Percentiles rank a stretch among this genome's conserved stretches.
Conservation (phyloP, 2,113 vertebrate species). For the Lampris incognitus region DNA sequence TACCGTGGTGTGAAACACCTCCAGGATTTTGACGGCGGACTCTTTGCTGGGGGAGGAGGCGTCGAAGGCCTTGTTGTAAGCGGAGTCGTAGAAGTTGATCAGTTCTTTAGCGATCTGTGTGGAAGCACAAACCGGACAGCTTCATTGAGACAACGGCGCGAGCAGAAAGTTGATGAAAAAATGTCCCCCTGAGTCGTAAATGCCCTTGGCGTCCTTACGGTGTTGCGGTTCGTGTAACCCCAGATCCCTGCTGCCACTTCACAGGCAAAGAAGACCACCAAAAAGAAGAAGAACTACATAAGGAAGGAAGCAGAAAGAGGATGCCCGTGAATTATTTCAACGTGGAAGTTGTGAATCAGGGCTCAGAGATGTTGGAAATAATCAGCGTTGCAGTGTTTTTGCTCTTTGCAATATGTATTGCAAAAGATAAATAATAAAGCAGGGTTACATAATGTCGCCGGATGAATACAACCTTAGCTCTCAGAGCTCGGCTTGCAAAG, state of each 20-base stretch:
- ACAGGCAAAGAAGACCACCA: constrained; percentile 97
- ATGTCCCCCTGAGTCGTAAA: neutral
- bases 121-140: constrained; percentile 8
- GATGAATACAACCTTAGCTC: no score
- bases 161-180: constrained; percentile 19
- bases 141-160: constrained; percentile 4
- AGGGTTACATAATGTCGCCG: no score
- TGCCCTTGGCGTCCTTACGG: constrained; percentile 78
- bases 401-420: no score
- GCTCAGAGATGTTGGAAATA: no score
- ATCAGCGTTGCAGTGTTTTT: no score
- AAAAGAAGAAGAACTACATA: constrained; percentile 94
- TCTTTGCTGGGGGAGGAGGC: constrained; percentile 58
- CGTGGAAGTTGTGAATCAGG: neutral
- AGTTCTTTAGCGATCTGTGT: constrained; percentile 92
- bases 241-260: constrained; percentile 98
- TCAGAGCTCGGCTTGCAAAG: no score
- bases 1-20: constrained; percentile 86
- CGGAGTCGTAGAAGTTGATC: constrained; percentile 93
- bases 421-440: no score
- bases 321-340: neutral
- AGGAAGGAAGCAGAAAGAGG: neutral
- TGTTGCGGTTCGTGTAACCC: constrained; percentile 96
- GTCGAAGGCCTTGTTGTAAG: constrained; percentile 80
- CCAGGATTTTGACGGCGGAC: constrained; percentile 85